Base-by-base conservation (phyloP, 2,888 invertebrate genomes). In the Orchesellides sinensis region DNA sequence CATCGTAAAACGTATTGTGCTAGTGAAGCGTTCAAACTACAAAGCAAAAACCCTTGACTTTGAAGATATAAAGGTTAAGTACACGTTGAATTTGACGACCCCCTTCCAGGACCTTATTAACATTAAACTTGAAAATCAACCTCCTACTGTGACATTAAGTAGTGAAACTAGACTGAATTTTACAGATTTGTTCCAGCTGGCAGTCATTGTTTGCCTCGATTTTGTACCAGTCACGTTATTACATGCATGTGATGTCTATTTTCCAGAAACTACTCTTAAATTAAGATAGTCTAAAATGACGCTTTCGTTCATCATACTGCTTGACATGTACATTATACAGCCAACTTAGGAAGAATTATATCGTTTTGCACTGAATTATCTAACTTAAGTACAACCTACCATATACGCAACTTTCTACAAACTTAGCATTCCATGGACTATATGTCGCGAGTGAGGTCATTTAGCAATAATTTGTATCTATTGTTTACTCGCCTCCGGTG, bases 111-210 rank as follows among this genome's bases (percentile, higher is more conserved):
- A 78, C 84, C 85, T 85, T 84, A 85, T 85, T 87, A 87, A 82
- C 84, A 85, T 84, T 83, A 87, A 85, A 83, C 83, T 85, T 74
- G 83, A 85, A 85, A 84, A 87, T 87, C 84, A 83, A 84, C 87
- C 87, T 78, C 87, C 84, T 78, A 82, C 82, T 83, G 86, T 61
- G 84, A 49, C 78, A 77, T 85, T 85, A 86, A 86, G 83, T 79
- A 83, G 72, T 77, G 73, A 56, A 65, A 75, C 65, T 75, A 47
- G 49, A 54, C 69, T 72, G 61, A 54, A 65, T 72, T 54, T 72
- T 19, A 65, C 27, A 56, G 79, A 79, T 79, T 72, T 79, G 79
- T 72, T 79, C 79, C 79, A 79, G 63, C 65, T 79, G 79, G 70
- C 63, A 35, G n/a, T n/a, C n/a, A 29, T n/a, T 21, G 25, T 45